phyloP scores from a whole-genome alignment of 2,797 vertebrate genomes.

The Gymnocypris eckloni region DNA sequence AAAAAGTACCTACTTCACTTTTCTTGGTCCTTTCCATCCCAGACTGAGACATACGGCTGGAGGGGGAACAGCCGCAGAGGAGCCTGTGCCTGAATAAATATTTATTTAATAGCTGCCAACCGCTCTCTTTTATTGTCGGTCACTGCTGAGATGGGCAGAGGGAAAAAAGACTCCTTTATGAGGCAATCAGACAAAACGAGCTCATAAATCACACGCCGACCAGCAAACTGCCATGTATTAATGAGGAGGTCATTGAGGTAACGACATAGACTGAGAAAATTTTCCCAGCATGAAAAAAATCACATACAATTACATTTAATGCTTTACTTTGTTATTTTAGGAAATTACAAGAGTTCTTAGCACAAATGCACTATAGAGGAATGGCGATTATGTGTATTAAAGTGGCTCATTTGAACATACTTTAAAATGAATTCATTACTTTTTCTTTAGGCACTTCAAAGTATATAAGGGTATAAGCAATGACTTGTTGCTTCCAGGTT shows the following conservation, averaged over 20 bases:
- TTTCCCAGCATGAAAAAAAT: constrained; percentile 34
- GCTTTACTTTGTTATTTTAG: constrained; percentile 27
- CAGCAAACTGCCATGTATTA: constrained; percentile 27
- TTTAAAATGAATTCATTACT: neutral
- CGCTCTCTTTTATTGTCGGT: constrained; percentile 72
- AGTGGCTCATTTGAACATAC: neutral
- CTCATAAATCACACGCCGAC: constrained; percentile 38
- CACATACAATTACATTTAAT: constrained; percentile 33
- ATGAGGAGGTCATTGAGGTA: constrained; percentile 40
- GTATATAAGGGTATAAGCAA: neutral
- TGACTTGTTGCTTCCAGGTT: neutral
- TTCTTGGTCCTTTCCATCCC: constrained; percentile 13
- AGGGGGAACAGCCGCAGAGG: constrained; percentile 58
- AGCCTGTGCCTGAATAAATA: constrained; percentile 53
- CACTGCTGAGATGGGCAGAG: constrained; percentile 51
- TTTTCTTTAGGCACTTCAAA: neutral
- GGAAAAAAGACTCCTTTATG: constrained; percentile 38
- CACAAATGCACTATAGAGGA: neutral
- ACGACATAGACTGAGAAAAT: constrained; percentile 30
- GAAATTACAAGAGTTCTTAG: constrained; percentile 17
- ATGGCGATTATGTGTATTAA: constrained; percentile 4
- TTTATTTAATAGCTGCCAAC: constrained; percentile 70
- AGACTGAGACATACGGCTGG: constrained; percentile 65
- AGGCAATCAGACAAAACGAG: constrained; percentile 29
- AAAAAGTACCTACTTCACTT: constrained; percentile 55